Base-by-base conservation (phyloP, 2,113 vertebrate genomes). In the Gobius niger region DNA sequence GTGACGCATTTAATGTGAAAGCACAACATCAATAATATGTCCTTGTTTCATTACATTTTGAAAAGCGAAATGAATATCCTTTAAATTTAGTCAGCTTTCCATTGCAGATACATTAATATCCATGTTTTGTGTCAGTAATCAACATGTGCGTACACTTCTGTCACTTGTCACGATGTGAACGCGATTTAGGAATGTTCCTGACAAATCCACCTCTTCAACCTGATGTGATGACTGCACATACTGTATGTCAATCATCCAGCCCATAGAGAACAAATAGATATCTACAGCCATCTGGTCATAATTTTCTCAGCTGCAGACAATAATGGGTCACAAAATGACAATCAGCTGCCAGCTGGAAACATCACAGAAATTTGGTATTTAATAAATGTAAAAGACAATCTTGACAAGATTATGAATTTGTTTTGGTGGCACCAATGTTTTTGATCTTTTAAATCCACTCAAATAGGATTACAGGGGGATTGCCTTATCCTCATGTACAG, bases 391-490 rank as follows among this genome's bases (percentile, higher is more conserved):
- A 34, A 34, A 34, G 46, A 78, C 69, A 73, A 68, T 64, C 62
- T 60, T 66, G 72, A 67, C 63, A 77, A 65, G 70, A 83, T 81
- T 79, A 64, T 47, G 24, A 76, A 56, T 41, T 63, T 59, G 49
- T n/a, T 24, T 70, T 71, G 70, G 59, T 61, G 7, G 49, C 11
- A 53, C 9, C 44, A 68, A 63, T 56, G 65, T 53, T 49, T 63
- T 85, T 62, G 14, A 18, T 34, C 47, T 69, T 47, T 41, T 34
- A 68, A 76, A 83, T 78, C 77, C 72, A 66, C 51, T 77, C 63
- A 79, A 69, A 75, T 12, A 0, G 4, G 77, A 85, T 89, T 77
- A 75, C 34, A 66, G 34, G 4, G 44, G 14, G 63, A 75, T 61
- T 73, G 49, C 59, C 63, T 52, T 63, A 41, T 66, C 72, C 68